Base-by-base conservation (phyloP, 64 coral and sea anemone species). In the Hydrozoanthus tunicans region DNA sequence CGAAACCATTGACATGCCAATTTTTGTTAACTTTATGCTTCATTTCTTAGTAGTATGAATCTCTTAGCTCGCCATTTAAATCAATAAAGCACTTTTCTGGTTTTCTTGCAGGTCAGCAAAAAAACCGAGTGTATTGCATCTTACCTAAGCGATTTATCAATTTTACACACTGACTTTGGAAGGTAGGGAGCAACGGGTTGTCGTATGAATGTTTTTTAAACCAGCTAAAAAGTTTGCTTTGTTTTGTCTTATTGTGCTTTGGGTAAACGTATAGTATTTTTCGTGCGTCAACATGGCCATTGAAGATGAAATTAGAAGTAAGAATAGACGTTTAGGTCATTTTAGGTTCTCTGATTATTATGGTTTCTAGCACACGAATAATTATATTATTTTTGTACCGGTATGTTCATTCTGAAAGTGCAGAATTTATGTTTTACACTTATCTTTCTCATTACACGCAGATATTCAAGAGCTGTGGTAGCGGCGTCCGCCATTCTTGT, bases 141-240 rank as follows among this genome's bases (percentile, higher is more conserved):
- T 5, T 97, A 97, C 63, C 23, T 97, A 79, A 90, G 82, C 15
- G 95, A 97, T 83, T 94, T 97, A 78, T 94, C 95, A 56, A 97
- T 97, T 75, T 85, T 97, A 79, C 95, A 97, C 81, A 97, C 95
- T 17, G 95, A 94, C 91, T 96, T 91, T 89, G 95, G 95, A 89
- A 96, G 95, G 95, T 96, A 94, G 62, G 53, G 57, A 81, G 53
- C 53, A 52, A 81, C 79, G 51, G 9, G 62, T 9, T 81, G 32
- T 52, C 27, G 9, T 4, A 75, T 43, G 32, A 75, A 52, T 53
- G 27, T 75, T 75, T 75, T 75, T 11, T 65, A 4, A 43, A 43
- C 32, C 32, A 43, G 32, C 32, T 43, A 43, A 0, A 43, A 75
- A 75, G 7, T 6, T 27, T 9, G 26, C 9, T 72, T 27, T 73